These are phyloP conservation scores for Aphelinus atriplicis DNA, from an alignment of 1,140 invertebrate species.

Conservation along the genomic window DNA sequence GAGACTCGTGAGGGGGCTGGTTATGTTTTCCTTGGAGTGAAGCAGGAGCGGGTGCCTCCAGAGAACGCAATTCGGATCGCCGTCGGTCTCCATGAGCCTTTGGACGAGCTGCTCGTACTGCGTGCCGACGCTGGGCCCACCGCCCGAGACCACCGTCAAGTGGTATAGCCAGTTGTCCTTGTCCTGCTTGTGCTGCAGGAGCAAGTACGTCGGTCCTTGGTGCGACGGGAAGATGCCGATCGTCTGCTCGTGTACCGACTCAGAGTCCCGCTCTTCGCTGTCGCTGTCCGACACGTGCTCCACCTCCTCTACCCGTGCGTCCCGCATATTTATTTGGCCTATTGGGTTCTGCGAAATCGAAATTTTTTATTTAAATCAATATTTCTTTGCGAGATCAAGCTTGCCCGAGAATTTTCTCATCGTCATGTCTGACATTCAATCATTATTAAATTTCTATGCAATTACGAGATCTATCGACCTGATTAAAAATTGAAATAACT, in stretches of 20 bases:
- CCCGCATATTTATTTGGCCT: constrained; percentile 95
- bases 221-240: constrained; percentile 93
- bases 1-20: constrained; percentile 85
- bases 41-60: constrained; percentile 93
- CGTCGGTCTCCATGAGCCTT: constrained; percentile 94
- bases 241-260: constrained; percentile 78
- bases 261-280: constrained; percentile 85
- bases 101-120: constrained; percentile 95
- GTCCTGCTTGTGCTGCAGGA: constrained; percentile 89
- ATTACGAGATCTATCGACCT: no score
- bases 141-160: constrained; percentile 91
- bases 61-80: constrained; percentile 91
- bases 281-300: constrained; percentile 92
- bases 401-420: no score
- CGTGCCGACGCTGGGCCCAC: constrained; percentile 88
- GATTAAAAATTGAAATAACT: no score
- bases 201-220: constrained; percentile 90
- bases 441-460: no score
- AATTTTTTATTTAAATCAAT: neutral
- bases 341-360: constrained; percentile 79
- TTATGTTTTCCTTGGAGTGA: constrained; percentile 90
- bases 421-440: no score
- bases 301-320: constrained; percentile 92
- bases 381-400: neutral
- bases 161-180: constrained; percentile 95